Conservation (phyloP, 2,888 invertebrate species). For the Agrotis segetum region DNA sequence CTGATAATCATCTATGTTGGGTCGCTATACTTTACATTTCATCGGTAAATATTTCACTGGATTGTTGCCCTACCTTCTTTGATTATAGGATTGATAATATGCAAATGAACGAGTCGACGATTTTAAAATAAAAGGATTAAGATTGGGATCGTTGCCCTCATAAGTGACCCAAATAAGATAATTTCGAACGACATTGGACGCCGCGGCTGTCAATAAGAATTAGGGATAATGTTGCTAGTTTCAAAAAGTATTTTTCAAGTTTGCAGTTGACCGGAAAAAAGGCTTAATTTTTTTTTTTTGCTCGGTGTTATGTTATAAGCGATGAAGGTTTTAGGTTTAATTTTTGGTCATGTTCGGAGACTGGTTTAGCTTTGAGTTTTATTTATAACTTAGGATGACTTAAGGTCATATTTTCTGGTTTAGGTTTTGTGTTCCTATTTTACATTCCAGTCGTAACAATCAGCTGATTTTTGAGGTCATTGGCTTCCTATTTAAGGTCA, state of each 20-base stretch:
- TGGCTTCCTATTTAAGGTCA: constrained; percentile 17
- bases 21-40: constrained; percentile 83
- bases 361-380: constrained; percentile 47
- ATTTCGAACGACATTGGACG: constrained; percentile 80
- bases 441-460: constrained; percentile 18
- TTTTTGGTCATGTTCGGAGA: constrained; percentile 36
- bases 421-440: constrained; percentile 24
- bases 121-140: constrained; percentile 86
- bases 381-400: constrained; percentile 26
- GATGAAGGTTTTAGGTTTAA: constrained; percentile 64
- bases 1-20: constrained; percentile 71
- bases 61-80: constrained; percentile 84
- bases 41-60: constrained; percentile 86
- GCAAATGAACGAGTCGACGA: constrained; percentile 85
- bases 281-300: constrained; percentile 48
- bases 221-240: constrained; percentile 85
- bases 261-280: constrained; percentile 59
- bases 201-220: constrained; percentile 86
- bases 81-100: constrained; percentile 88
- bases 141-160: constrained; percentile 82
- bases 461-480: constrained; percentile 45
- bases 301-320: constrained; percentile 46
- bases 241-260: constrained; percentile 70
- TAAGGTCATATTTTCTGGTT: constrained; percentile 30
- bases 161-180: constrained; percentile 89